phyloP scores from a whole-genome alignment of 2,113 vertebrate genomes.

The Upupa epops region DNA sequence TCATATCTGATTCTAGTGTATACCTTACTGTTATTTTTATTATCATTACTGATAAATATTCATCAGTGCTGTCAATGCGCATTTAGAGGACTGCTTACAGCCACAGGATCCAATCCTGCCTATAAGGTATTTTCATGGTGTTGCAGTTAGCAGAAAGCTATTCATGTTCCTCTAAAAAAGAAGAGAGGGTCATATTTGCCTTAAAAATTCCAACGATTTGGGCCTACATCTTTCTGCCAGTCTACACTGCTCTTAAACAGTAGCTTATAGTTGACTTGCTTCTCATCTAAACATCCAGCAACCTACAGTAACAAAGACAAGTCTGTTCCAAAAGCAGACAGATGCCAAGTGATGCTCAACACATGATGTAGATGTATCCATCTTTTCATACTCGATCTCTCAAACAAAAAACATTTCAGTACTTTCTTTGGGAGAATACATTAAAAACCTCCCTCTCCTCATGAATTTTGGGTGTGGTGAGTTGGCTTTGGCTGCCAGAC shows the following conservation, averaged over 20 bases:
- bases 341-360: background rate
- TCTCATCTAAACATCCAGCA: background rate
- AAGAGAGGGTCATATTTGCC: background rate
- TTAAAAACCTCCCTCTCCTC: background rate
- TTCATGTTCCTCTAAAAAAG: background rate
- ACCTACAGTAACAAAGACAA: background rate
- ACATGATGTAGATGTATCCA: background rate
- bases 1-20: background rate
- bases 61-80: background rate
- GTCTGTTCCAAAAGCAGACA: background rate
- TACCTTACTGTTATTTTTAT: constrained; percentile 2
- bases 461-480: background rate
- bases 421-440: background rate
- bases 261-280: background rate
- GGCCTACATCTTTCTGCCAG: background rate
- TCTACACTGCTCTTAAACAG: background rate
- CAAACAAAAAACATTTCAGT: background rate
- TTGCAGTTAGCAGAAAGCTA: background rate
- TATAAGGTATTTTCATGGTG: background rate
- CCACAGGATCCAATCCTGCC: background rate
- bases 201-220: background rate
- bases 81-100: constrained; percentile 7
- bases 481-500: background rate
- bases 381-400: background rate
- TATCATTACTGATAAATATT: background rate